Base-by-base conservation (phyloP, 2,888 invertebrate species). In the Escarpia spicata region DNA sequence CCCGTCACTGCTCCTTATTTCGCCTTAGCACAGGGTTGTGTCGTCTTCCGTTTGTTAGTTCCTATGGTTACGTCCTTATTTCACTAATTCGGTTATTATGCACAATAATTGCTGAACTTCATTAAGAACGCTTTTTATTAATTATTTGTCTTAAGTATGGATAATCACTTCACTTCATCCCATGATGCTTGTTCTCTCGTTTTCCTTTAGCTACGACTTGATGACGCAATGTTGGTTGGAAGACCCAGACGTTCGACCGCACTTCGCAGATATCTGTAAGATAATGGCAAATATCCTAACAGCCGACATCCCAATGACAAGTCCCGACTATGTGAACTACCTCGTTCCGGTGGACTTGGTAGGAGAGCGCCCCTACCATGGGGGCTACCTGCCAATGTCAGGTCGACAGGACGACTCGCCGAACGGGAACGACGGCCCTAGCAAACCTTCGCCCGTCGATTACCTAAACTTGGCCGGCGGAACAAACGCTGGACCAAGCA, bases 201-300 rank as follows among this genome's bases (percentile, higher is more conserved):
- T 6, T 45, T 45, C 31, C n/a, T 91, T 6, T 92, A 94, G 94
- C 58, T 94, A 92, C 92, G 44, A 92, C 10, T 92, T 94, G 26
- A 94, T 94, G 94, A 58, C 44, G 19, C 75, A 90, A 15, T 94
- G 94, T 45, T 94, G 94, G 94, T 31, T 92, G 43, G 91, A 92
- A 9, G 75, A 92, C 2, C 93, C 94, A 19, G 89, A 60, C 3
- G 44, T 91, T 10, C 52, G 94, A 52, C 94, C 94, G n/a, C 58
- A 92, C 4, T 94, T 94, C 92, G 92, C 92, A 43, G 91, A 93
- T n/a, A 92, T 94, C 3, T 92, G 75, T n/a, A 91, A 92, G 89
- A 93, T 90, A 26, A 91, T 94, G 43, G 94, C 94, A 75, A 75
- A 92, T 44, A 93, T 94, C 91, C 92, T 94, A 31, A 52, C 92